Conservation (phyloP, 2,888 invertebrate genomes). For the Nephrocerus scutellatus region DNA sequence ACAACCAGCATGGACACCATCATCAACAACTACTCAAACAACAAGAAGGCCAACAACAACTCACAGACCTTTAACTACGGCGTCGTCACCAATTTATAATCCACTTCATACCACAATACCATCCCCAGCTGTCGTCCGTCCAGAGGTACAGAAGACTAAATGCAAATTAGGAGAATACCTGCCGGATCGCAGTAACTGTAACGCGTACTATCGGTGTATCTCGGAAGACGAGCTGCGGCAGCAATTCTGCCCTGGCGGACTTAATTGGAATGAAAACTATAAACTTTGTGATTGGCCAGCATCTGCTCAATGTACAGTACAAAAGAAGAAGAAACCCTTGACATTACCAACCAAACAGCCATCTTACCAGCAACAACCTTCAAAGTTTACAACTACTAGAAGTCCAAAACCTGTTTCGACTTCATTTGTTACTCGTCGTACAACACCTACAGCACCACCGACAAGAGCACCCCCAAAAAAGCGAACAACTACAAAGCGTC, state of each 20-base stretch:
- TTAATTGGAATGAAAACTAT: constrained; percentile 67
- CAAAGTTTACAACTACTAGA: constrained; percentile 28
- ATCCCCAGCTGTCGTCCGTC: constrained; percentile 48
- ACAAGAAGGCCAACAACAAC: constrained; percentile 33
- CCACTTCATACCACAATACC: constrained; percentile 43
- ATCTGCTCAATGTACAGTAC: constrained; percentile 58
- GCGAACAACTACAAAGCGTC: constrained; percentile 32
- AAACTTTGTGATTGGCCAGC: constrained; percentile 76
- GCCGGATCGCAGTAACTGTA: constrained; percentile 63
- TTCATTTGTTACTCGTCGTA: constrained; percentile 31
- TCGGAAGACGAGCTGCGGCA: constrained; percentile 59
- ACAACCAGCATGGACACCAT: constrained; percentile 21
- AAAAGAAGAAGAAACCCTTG: constrained; percentile 21
- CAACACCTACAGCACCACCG: constrained; percentile 22
- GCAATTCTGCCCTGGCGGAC: constrained; percentile 69
- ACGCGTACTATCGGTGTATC: constrained; percentile 69
- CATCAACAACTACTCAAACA: constrained; percentile 29
- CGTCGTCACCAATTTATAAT: constrained; percentile 21
- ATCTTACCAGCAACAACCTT: constrained; percentile 31
- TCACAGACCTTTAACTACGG: constrained; percentile 22
- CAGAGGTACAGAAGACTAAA: constrained; percentile 42
- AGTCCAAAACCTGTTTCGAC: constrained; percentile 30
- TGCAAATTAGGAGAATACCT: constrained; percentile 52
- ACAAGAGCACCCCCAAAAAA: constrained; percentile 36
- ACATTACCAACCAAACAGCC: constrained; percentile 39